Conservation (phyloP, 2,113 vertebrate genomes). For the Urocynchramus pylzowi region DNA sequence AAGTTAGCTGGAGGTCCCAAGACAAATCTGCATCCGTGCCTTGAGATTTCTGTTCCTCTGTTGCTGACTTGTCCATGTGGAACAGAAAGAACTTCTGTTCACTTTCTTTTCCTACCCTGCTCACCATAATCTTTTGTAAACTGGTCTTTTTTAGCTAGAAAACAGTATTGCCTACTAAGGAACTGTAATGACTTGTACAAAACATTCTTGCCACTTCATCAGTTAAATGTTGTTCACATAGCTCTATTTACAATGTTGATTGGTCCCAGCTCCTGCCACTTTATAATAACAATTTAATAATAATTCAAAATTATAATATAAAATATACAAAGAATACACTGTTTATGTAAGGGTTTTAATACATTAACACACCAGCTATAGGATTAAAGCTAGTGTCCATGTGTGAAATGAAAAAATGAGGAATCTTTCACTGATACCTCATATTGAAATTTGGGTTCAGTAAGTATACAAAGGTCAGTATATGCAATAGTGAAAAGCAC, state of each 20-base stretch:
- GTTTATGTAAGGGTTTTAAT: neutral
- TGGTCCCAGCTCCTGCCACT: neutral
- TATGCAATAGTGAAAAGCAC: neutral
- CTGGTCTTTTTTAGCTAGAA: neutral
- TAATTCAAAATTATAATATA: neutral
- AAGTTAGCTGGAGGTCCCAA: neutral
- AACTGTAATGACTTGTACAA: neutral
- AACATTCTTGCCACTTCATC: neutral
- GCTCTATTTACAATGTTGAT: neutral
- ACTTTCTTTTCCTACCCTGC: neutral
- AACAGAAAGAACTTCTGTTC: neutral
- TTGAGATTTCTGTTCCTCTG: neutral
- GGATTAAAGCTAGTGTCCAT: neutral
- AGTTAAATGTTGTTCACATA: neutral
- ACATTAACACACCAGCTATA: neutral
- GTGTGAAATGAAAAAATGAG: neutral
- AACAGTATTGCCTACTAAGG: neutral
- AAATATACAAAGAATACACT: neutral
- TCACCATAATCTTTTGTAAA: neutral
- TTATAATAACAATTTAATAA: neutral
- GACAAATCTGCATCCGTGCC: neutral
- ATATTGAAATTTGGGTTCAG: neutral
- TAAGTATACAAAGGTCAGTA: neutral
- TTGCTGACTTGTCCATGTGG: neutral
- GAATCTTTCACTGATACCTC: neutral